phyloP scores from a whole-genome alignment of 2,797 vertebrate genomes.

The Emys orbicularis region DNA sequence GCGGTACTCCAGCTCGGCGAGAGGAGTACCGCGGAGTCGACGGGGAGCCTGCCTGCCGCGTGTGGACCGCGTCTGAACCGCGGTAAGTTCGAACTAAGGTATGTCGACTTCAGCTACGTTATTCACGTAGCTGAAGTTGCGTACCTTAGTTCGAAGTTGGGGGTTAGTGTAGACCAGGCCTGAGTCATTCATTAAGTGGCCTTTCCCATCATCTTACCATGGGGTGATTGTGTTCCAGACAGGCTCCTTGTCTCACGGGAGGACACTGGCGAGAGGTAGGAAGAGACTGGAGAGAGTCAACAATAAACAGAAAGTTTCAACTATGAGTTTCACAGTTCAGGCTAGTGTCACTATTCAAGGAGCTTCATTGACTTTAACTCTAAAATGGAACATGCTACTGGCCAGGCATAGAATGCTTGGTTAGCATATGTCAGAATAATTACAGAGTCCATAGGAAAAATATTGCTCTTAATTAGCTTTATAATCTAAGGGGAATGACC shows the following conservation, averaged over 20 bases:
- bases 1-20: too few relatives aligned
- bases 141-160: too few relatives aligned
- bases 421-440: slow-evolving; percentile 65
- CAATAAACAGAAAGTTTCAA: neutral
- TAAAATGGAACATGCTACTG: neutral
- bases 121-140: too few relatives aligned
- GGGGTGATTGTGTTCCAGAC: neutral
- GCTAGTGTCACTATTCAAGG: slow-evolving; percentile 7
- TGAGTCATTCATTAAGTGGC: neutral
- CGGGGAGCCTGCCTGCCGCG: too few relatives aligned
- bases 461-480: slow-evolving; percentile 61
- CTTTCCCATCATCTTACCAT: neutral
- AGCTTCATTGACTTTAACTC: slow-evolving; percentile 37
- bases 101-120: too few relatives aligned
- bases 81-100: too few relatives aligned
- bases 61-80: too few relatives aligned
- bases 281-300: neutral
- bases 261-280: neutral
- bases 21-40: too few relatives aligned
- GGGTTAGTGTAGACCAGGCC: too few relatives aligned
- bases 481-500: slow-evolving; percentile 39
- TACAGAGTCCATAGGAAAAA: slow-evolving; percentile 50
- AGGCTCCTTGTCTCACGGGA: neutral
- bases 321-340: slow-evolving; percentile 41
- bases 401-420: slow-evolving; percentile 36